Percentiles rank a stretch among this genome's conserved stretches.
phyloP scores from a whole-genome alignment of 2,888 invertebrate genomes.

The Ommatoiulus sabulosus region DNA sequence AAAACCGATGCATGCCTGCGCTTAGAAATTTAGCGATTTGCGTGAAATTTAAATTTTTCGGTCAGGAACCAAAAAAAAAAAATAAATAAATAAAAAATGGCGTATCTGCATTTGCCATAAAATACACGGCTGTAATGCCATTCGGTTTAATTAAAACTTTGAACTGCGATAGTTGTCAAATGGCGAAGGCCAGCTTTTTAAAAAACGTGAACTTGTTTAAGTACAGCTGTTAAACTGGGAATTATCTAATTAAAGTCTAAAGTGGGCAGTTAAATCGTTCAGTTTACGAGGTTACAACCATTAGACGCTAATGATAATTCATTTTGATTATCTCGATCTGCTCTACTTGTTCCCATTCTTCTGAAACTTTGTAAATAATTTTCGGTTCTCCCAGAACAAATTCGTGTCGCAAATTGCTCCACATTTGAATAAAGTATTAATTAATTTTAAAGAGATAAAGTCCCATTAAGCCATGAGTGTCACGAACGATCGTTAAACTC shows the following conservation, averaged over 20 bases:
- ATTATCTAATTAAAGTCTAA: slow-evolving; percentile 47
- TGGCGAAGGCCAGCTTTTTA: not conserved
- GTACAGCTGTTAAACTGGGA: slow-evolving; percentile 44
- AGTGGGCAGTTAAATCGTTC: slow-evolving; percentile 41
- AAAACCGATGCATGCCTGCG: too few species aligned
- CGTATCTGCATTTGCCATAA: not conserved
- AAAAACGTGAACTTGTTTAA: slow-evolving; percentile 44
- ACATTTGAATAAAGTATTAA: slow-evolving; percentile 15
- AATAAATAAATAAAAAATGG: not conserved
- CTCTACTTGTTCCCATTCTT: slow-evolving; percentile 11
- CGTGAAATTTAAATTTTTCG: too few species aligned
- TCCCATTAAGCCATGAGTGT: not conserved
- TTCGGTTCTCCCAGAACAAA: not conserved
- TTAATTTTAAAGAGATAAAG: not conserved
- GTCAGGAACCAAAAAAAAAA: not conserved
- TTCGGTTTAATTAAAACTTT: not conserved
- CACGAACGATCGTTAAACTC: not conserved
- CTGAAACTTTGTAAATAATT: slow-evolving; percentile 31
- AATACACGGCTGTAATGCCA: not conserved
- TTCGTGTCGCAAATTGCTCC: slow-evolving; percentile 3
- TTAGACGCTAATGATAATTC: slow-evolving; percentile 28
- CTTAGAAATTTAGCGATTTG: too few species aligned
- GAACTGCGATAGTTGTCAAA: not conserved
- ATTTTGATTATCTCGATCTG: slow-evolving; percentile 31
- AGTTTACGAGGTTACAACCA: slow-evolving; percentile 45